phyloP scores from a whole-genome alignment of 2,797 vertebrate genomes.

The Mallotus villosus region DNA sequence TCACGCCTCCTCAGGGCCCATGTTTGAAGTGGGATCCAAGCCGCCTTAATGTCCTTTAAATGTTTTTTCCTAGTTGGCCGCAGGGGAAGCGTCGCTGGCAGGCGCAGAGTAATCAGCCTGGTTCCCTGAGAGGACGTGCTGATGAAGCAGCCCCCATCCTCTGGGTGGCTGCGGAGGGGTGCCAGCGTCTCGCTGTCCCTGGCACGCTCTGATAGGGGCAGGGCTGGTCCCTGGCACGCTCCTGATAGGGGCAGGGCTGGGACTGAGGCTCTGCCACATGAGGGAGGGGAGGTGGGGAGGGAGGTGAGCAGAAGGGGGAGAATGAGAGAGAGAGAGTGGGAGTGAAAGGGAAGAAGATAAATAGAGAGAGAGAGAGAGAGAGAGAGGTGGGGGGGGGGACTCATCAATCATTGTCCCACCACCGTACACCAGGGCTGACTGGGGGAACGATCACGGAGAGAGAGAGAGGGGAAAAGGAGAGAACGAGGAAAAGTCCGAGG shows the following conservation, averaged over 20 bases:
- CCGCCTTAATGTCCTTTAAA: conserved; percentile 70
- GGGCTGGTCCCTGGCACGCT: not conserved
- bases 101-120: conserved; percentile 42
- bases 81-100: not conserved
- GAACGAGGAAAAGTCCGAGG: not conserved
- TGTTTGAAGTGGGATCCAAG: conserved; percentile 70
- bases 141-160: conserved; percentile 37
- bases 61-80: conserved; percentile 66
- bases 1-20: conserved; percentile 69
- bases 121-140: conserved; percentile 31
- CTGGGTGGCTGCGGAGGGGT: conserved; percentile 27
- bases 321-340: not conserved
- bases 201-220: not conserved
- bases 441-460: not conserved
- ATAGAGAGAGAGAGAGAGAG: conserved; percentile 10
- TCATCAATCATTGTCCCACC: no score
- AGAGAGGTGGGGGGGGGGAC: no score
- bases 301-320: not conserved
- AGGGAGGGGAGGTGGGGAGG: not conserved
- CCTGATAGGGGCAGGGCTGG: not conserved
- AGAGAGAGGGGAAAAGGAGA: not conserved
- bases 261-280: not conserved
- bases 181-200: conserved; percentile 12
- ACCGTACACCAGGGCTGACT: no score
- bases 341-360: not conserved